A percentile compares a stretch with the other conserved stretches of the same genome.
These are phyloP conservation scores for Meteorus colon DNA, from an alignment of 2,888 invertebrate genomes.

Conservation along the genomic window DNA sequence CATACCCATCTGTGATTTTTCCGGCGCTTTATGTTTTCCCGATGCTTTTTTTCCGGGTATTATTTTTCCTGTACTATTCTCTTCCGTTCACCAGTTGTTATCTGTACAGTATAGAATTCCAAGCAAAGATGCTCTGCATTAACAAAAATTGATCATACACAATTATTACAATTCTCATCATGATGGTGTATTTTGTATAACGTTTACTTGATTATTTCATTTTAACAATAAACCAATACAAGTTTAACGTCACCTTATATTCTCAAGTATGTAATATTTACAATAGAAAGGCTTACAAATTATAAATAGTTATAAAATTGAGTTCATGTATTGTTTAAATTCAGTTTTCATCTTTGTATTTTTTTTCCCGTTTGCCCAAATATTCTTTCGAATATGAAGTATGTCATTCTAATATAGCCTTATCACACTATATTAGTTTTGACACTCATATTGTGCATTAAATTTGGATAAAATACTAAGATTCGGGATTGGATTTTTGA, in stretches of 20 bases:
- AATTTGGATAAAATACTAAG: constrained; percentile 5
- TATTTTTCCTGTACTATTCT: no score
- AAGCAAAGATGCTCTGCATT: neutral
- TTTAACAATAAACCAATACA: constrained; percentile 60
- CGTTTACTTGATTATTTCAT: constrained; percentile 44
- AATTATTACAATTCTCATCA: neutral
- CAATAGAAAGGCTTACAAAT: constrained; percentile 57
- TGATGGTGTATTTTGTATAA: constrained; percentile 22
- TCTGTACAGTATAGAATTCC: no score
- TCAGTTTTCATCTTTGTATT: constrained; percentile 43
- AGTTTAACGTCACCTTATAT: constrained; percentile 53
- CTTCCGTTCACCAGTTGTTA: no score
- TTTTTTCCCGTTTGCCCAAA: constrained; percentile 26
- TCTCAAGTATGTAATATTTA: constrained; percentile 55
- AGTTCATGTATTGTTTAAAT: neutral
- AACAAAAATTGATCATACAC: neutral
- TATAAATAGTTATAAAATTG: constrained; percentile 61
- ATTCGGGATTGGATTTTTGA: neutral
- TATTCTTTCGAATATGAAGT: neutral
- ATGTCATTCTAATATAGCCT: neutral
- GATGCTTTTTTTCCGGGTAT: no score
- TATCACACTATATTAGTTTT: neutral
- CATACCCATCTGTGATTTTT: no score
- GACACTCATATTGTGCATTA: neutral
- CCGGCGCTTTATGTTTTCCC: no score